These are phyloP conservation scores for Todus mexicanus DNA, from an alignment of 2,797 vertebrate genomes.

Conservation along the genomic window DNA sequence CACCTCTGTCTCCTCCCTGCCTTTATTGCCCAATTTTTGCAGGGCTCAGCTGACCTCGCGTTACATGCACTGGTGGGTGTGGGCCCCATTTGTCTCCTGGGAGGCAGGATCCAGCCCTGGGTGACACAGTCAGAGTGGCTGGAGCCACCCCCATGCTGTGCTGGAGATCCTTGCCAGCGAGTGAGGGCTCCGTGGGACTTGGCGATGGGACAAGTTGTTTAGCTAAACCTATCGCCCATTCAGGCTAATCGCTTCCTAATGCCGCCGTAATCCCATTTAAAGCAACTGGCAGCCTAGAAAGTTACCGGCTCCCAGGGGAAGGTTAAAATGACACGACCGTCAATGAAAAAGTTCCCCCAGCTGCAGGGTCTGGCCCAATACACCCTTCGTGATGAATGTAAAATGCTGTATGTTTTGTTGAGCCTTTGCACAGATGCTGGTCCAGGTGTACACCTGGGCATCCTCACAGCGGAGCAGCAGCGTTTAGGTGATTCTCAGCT, in stretches of 20 bases:
- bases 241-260: slow-evolving; percentile 56
- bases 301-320: not conserved
- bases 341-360: not conserved
- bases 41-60: not conserved
- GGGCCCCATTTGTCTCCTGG: rapidly evolving
- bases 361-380: not conserved
- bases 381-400: rapidly evolving
- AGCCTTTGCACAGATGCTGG: not conserved
- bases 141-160: not conserved
- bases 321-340: not conserved
- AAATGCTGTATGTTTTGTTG: not conserved
- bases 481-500: not conserved
- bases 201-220: not conserved
- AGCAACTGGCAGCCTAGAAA: slow-evolving; percentile 40
- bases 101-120: rapidly evolving
- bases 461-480: no score
- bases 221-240: slow-evolving; percentile 1
- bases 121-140: not conserved
- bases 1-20: not conserved
- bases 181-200: not conserved
- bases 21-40: not conserved
- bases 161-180: rapidly evolving
- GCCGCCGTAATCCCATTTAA: slow-evolving; percentile 53
- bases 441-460: not conserved
- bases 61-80: not conserved